Evolutionary conservation across 2,797 vertebrate species (phyloP), one percentile per base, ranked within the genome.

Genomic region (Apodemus agrarius): DNA sequence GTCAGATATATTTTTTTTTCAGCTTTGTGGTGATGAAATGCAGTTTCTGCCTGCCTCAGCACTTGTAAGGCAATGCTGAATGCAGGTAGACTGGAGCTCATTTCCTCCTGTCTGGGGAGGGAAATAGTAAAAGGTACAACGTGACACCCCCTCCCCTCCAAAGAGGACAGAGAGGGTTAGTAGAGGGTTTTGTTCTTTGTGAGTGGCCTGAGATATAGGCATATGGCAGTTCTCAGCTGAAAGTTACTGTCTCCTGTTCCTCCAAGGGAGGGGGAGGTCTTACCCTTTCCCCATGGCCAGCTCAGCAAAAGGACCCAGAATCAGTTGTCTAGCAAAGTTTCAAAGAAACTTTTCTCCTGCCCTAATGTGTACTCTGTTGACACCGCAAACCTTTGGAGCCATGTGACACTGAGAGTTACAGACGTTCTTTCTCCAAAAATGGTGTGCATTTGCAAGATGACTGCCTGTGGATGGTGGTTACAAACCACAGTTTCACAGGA

Each of bases 11-110:
- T 65, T 40, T 72, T 72, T 37, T 37, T 72, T 72, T 72, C 10
- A 90, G 61, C 75, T 89, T 61, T 65, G 46, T 89, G 14, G 17
- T 89, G 84, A 93, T 94, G 78, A 95, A 94, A 88, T 93, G 84
- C 57, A 59, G 75, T 97, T 89, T 96, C 43, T 84, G 16, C 79
- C 94, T n/a, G 76, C 63, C 49, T 86, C 31, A 84, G 43, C 26
- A 59, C 75, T 43, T 43, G 83, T 67, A 72, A 84, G 0, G 59
- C 72, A 52, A 63, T 82, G 43, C 43, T 54, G 82, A 79, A 21
- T 9, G 1, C 52, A 93, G 90, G 74, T 81, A 69, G 69, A 91
- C 43, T 46, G 19, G 22, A 65, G 0, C 4, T 24, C 6, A 34
- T 34, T 86, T 89, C 22, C 54, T 92, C 59, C 16, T 10, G 10